Conservation (phyloP, 1,140 invertebrate species). For the Panagrolaimus sp. region DNA sequence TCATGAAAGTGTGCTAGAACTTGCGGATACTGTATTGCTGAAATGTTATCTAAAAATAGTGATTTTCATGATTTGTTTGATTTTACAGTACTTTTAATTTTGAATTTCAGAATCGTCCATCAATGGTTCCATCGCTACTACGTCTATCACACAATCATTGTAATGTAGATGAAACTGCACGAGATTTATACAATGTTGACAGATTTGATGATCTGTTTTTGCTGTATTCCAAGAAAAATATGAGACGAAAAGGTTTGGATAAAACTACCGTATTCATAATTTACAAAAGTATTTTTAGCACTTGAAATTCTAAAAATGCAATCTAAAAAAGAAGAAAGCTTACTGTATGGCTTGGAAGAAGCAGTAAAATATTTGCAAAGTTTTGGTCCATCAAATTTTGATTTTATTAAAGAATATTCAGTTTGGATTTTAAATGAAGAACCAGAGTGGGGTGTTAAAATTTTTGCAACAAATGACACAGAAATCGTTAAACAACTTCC, state of each 20-base stretch:
- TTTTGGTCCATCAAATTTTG: slow-evolving; percentile 76
- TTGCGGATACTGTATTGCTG: slow-evolving; percentile 68
- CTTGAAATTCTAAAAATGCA: slow-evolving; percentile 78
- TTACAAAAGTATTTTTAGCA: no score
- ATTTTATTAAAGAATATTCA: slow-evolving; percentile 88
- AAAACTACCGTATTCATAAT: no score
- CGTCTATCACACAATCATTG: slow-evolving; percentile 81
- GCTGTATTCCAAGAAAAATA: slow-evolving; percentile 83
- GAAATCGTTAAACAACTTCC: slow-evolving; percentile 80
- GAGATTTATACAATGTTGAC: slow-evolving; percentile 74
- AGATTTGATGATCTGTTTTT: slow-evolving; percentile 90
- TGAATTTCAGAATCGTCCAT: slow-evolving; percentile 84
- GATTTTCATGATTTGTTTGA: neutral
- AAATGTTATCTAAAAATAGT: slow-evolving; percentile 47
- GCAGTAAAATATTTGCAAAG: slow-evolving; percentile 87
- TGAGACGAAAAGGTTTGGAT: slow-evolving; percentile 69
- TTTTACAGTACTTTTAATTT: neutral
- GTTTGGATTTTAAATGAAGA: slow-evolving; percentile 69
- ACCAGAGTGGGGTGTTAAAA: slow-evolving; percentile 58
- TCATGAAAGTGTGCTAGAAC: slow-evolving; percentile 20
- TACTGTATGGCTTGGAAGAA: slow-evolving; percentile 71
- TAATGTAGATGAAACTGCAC: slow-evolving; percentile 85
- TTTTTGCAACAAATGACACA: slow-evolving; percentile 65
- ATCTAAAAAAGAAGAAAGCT: slow-evolving; percentile 70
- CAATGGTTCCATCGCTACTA: slow-evolving; percentile 78